These are phyloP conservation scores for Drosophila cardini DNA, from an alignment of 1,140 invertebrate species.

Conservation along the genomic window DNA sequence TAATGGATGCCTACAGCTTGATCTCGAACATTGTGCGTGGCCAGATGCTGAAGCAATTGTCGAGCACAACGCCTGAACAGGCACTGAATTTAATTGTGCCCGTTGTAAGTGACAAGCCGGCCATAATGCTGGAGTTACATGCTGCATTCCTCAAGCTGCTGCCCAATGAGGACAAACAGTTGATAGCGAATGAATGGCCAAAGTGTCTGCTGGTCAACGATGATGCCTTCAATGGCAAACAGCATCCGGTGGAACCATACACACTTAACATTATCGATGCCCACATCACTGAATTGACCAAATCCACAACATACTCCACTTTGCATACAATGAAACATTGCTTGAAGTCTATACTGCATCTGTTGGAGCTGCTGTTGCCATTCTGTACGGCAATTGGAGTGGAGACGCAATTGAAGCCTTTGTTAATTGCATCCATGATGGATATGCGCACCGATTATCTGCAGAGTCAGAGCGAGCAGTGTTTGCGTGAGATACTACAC, in stretches of 20 bases:
- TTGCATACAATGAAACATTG: constrained; percentile 81
- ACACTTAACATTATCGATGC: constrained; percentile 80
- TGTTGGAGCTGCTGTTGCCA: constrained; percentile 78
- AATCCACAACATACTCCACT: constrained; percentile 64
- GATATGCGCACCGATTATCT: constrained; percentile 91
- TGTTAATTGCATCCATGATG: constrained; percentile 90
- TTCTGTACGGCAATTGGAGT: constrained; percentile 48
- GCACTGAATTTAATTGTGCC: constrained; percentile 75
- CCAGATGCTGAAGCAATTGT: constrained; percentile 74
- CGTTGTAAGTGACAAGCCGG: constrained; percentile 77
- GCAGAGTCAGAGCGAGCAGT: constrained; percentile 87
- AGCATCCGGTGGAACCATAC: constrained; percentile 77
- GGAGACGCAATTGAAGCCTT: constrained; percentile 81
- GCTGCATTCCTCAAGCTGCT: constrained; percentile 74
- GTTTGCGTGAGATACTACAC: constrained; percentile 88
- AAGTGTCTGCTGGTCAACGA: constrained; percentile 75
- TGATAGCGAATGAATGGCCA: constrained; percentile 79
- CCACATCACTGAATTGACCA: constrained; percentile 73
- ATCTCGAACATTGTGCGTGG: constrained; percentile 64
- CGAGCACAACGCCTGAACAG: constrained; percentile 64
- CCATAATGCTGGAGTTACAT: constrained; percentile 75
- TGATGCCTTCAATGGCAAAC: constrained; percentile 65
- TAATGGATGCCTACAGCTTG: constrained; percentile 68
- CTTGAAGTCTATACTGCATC: constrained; percentile 71
- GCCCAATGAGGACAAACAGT: constrained; percentile 79